A percentile compares a stretch with the other conserved stretches of the same genome.
Evolutionary conservation across 1,140 invertebrate species (phyloP).

Genomic region (Orchesella cincta): DNA sequence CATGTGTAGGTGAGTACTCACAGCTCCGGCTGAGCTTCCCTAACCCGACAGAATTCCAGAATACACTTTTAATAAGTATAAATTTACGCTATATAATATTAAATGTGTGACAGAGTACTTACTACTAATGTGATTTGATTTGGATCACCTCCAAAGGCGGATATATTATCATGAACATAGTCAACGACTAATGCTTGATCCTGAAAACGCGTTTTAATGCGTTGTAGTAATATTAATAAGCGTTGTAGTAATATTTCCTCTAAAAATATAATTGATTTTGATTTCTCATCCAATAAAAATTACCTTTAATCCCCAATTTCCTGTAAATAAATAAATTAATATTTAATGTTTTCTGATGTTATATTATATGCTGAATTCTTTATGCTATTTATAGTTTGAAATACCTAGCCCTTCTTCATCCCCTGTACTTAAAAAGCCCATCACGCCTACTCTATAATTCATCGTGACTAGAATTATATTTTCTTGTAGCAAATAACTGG

Average conservation of each 20-base stretch:
- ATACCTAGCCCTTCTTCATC: not conserved
- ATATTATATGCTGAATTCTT: too few species aligned
- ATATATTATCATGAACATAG: constrained; percentile 43
- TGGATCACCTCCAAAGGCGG: constrained; percentile 33
- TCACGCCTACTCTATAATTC: constrained; percentile 21
- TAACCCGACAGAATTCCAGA: not conserved
- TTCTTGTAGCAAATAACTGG: constrained; percentile 55
- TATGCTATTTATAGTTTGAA: too few species aligned
- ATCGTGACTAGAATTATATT: constrained; percentile 56
- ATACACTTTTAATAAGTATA: not conserved
- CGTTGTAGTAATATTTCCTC: not conserved
- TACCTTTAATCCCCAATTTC: too few species aligned
- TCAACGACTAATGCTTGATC: constrained; percentile 43
- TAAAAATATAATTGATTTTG: too few species aligned
- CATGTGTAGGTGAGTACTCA: constrained; percentile 1
- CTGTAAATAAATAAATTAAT: too few species aligned
- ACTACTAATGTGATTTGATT: constrained; percentile 27
- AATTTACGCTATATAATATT: not conserved
- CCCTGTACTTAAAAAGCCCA: constrained; percentile 22
- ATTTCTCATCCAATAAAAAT: too few species aligned
- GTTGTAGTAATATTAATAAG: too few species aligned
- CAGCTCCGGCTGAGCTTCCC: not conserved
- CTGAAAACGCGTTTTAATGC: not conserved
- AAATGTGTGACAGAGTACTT: too few species aligned
- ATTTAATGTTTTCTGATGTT: too few species aligned